Base-by-base conservation (phyloP, 2,888 invertebrate genomes). In the Heteropelma amictum region DNA sequence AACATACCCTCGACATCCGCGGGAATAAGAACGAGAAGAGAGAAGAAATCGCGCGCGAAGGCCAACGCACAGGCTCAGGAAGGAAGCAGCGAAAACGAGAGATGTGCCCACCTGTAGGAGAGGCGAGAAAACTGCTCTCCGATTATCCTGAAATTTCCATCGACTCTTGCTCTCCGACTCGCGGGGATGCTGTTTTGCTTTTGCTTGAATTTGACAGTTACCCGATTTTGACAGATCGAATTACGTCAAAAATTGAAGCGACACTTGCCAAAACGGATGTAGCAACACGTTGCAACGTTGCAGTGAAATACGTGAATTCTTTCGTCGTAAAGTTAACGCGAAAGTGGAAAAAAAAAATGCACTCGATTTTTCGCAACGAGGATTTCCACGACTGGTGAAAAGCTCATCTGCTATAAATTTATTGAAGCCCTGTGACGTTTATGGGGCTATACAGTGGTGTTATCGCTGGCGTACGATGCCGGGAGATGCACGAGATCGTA, bases 21-120 rank as follows among this genome's bases (percentile, higher is more conserved):
- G 7, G 49, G 2, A 45, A 12, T 28, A 30, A 33, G 40, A 33
- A 38, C 40, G 51, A 6, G 26, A 47, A 23, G 19, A 51, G 58
- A 51, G 33, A 23, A 53, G 53, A 35, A 53, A 53, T n/a, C n/a
- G n/a, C 49, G 49, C 35, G 47, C 67, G 49, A 56, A 61, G 67
- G 67, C 38, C 53, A 69, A 35, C 10, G n/a, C n/a, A 47, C 8
- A 47, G 47, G n/a, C 26, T 21, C 58, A 23, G 49, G 56, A 49
- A 7, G 14, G 49, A 63, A 63, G 58, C 38, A 40, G 54, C 33
- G 45, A 42, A 12, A 35, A 61, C 38, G 67, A 30, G 60, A 75
- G 49, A 68, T 64, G 61, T 61, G 61, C 76, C 78, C 78, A 79
- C 79, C 79, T 79, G 78, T 78, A 78, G 79, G 74, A 78, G 76